Percentiles rank a stretch among this genome's conserved stretches.
These are phyloP conservation scores for Euclidia mi DNA, from an alignment of 2,888 invertebrate genomes.

Conservation along the genomic window DNA sequence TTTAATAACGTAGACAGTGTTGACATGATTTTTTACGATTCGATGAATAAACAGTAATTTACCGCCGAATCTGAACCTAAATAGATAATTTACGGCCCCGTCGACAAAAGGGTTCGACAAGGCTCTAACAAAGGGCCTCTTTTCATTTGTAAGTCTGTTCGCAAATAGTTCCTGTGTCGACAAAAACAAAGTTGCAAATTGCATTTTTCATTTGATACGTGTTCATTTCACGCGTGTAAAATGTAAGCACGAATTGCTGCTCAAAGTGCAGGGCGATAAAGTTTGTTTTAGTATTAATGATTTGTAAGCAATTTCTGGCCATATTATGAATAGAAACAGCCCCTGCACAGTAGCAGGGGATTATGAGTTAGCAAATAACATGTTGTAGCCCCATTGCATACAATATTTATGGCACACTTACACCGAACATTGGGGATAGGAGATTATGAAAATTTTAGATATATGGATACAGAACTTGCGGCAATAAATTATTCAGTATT, in stretches of 20 bases:
- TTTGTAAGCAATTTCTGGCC: slow-evolving; percentile 71
- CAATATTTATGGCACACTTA: slow-evolving; percentile 83
- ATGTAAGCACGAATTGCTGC: slow-evolving; percentile 66
- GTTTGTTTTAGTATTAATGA: slow-evolving; percentile 57
- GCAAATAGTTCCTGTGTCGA: slow-evolving; percentile 70
- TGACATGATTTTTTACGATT: slow-evolving; percentile 71
- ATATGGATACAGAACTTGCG: slow-evolving; percentile 56
- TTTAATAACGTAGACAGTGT: slow-evolving; percentile 61
- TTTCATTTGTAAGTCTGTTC: slow-evolving; percentile 33
- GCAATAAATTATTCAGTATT: slow-evolving; percentile 63
- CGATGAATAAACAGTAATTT: slow-evolving; percentile 80
- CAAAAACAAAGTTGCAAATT: slow-evolving; percentile 78
- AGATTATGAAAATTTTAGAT: slow-evolving; percentile 78
- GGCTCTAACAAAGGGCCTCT: slow-evolving; percentile 46
- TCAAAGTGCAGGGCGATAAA: slow-evolving; percentile 53
- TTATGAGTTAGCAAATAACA: slow-evolving; percentile 82
- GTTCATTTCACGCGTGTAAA: slow-evolving; percentile 86
- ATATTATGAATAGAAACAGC: slow-evolving; percentile 83
- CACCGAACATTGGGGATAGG: slow-evolving; percentile 68
- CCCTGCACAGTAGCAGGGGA: slow-evolving; percentile 74
- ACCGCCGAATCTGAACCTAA: slow-evolving; percentile 82
- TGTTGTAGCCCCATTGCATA: slow-evolving; percentile 78
- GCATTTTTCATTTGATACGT: slow-evolving; percentile 72
- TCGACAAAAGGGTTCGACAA: slow-evolving; percentile 81
- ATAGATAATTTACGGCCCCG: slow-evolving; percentile 84